Percentiles rank a stretch among this genome's conserved stretches.
Conservation (phyloP, 1,140 invertebrate genomes). For the Anagrus nilaparvatae region DNA sequence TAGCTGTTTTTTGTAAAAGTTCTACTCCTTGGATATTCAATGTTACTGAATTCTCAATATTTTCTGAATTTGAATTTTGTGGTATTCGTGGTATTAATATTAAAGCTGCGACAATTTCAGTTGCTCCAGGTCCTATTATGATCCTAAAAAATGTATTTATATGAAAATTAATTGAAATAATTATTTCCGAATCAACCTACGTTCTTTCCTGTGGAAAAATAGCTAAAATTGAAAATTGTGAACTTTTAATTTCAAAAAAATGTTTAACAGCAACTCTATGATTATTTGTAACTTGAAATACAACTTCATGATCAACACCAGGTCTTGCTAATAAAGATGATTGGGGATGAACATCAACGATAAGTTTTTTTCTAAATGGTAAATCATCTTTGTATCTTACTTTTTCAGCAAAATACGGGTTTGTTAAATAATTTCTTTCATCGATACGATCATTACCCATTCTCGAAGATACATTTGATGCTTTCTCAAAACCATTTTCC, state of each 20-base stretch:
- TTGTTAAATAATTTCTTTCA: no score
- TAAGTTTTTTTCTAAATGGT: constrained; percentile 16
- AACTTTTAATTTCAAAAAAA: constrained; percentile 17
- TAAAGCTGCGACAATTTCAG: constrained; percentile 42
- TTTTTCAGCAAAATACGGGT: no score
- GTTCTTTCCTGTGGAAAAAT: constrained; percentile 16
- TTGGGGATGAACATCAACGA: constrained; percentile 24
- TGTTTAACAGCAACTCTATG: constrained; percentile 19
- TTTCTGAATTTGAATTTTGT: no score
- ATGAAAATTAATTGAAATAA: no score
- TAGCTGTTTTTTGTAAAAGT: constrained; percentile 36
- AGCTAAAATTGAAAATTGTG: constrained; percentile 10
- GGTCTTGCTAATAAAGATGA: constrained; percentile 24
- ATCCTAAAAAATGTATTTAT: constrained; percentile 5
- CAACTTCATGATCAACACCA: constrained; percentile 18
- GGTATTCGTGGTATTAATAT: constrained; percentile 39
- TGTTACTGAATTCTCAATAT: constrained; percentile 46
- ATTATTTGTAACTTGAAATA: constrained; percentile 29
- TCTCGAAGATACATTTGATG: no score
- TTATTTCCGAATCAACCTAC: no score
- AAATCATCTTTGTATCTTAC: no score
- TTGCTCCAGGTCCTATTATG: constrained; percentile 41
- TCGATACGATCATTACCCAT: no score
- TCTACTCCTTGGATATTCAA: constrained; percentile 34
- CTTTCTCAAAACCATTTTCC: no score